Base-by-base conservation (phyloP, 1,140 invertebrate genomes). In the Nautilus pompilius region DNA sequence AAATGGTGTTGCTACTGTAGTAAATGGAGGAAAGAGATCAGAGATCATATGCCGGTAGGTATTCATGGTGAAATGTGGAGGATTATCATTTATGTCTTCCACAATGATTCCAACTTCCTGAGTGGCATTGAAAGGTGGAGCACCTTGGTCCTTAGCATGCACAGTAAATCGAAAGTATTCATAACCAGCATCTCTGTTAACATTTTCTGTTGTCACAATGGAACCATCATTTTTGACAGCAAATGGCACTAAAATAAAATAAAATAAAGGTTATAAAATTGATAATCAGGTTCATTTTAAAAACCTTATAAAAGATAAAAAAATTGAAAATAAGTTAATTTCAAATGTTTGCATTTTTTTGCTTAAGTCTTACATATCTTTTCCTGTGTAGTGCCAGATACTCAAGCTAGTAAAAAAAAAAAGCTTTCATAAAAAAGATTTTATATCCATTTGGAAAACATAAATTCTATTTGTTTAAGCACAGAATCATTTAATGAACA, bases 1-100 rank as follows among this genome's bases (percentile, higher is more conserved):
- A 58, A 66, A 66, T 2, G 64, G 64, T 2, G 64, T 66, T 5
- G 64, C 59, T 17, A 66, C 41, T 13, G 62, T 51, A 3, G 59
- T 62, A 15, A 41, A 26, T 26, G 41, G 22, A 24, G 64, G 64
- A 32, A 62, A 62, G n/a, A 13, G 5, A 32, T 28, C 36, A 10
- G 28, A 55, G 10, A 66, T 46, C 60, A 62, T 62, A 32, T 66
- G 64, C 10, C 51, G 41, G 32, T 66, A 66, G 13, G 62, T 51
- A 15, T 26, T 22, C 41, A 57, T 30, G 1, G 62, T 58, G 34
- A 63, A 63, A 22, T 58, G 26, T 4, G 62, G 62, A 8, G 62
- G 54, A 33, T 63, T 63, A 32, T 63, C 62, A 28, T 63, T 63
- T 26, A 63, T 57, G 26, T 63, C 62, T n/a, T 49, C 17, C 3